These are phyloP conservation scores for Orthosia gothica DNA, from an alignment of 2,888 invertebrate species.

Conservation along the genomic window DNA sequence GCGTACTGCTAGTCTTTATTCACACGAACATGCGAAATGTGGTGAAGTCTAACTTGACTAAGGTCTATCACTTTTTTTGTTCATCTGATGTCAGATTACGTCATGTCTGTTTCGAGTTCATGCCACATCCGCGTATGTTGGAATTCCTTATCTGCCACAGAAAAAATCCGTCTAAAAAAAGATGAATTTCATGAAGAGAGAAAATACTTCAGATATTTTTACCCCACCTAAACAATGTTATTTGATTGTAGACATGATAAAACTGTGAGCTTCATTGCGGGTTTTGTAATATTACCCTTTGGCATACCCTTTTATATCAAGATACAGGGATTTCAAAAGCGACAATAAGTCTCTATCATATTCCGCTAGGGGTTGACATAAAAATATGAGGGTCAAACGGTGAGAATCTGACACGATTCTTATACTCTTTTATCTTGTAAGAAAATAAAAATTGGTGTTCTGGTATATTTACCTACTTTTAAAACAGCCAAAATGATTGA, in stretches of 20 bases:
- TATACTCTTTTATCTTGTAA: slow-evolving; percentile 25
- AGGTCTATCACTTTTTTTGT: background rate
- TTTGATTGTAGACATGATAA: slow-evolving; percentile 5
- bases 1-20: background rate
- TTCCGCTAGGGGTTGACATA: slow-evolving; percentile 42
- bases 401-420: slow-evolving; percentile 26
- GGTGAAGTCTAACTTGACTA: background rate
- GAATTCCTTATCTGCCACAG: background rate
- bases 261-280: slow-evolving; percentile 9
- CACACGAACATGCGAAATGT: background rate
- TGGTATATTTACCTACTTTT: background rate
- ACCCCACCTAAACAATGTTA: background rate
- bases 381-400: slow-evolving; percentile 64
- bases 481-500: background rate
- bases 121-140: background rate
- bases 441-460: slow-evolving; percentile 18
- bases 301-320: slow-evolving; percentile 13
- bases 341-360: slow-evolving; percentile 53
- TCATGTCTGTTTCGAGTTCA: background rate
- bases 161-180: background rate
- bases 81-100: background rate
- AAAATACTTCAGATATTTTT: background rate
- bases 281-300: slow-evolving; percentile 31
- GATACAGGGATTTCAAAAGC: slow-evolving; percentile 38
- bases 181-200: background rate